Percentiles rank a stretch among this genome's conserved stretches.
Conservation (phyloP, 1,140 invertebrate species). For the Drosophila athabasca region DNA sequence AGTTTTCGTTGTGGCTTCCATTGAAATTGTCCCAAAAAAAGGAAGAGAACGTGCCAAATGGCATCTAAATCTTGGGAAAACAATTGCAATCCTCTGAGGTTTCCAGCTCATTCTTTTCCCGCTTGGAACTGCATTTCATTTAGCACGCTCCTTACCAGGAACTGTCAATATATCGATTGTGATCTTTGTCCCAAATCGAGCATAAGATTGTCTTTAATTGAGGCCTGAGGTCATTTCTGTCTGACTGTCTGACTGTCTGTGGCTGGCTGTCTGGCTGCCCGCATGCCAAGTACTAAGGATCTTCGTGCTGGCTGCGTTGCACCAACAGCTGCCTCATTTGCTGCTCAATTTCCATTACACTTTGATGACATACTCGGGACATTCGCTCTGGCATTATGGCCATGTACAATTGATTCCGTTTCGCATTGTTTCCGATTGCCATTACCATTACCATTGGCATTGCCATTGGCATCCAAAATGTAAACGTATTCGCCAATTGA, state of each 20-base stretch:
- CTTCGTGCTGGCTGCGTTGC: conserved; percentile 9
- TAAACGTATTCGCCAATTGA: conserved; percentile 61
- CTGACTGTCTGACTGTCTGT: neutral
- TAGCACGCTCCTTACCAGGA: conserved; percentile 38
- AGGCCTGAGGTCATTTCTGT: conserved; percentile 25
- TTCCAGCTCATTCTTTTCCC: neutral
- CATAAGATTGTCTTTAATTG: conserved; percentile 54
- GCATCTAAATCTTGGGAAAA: neutral
- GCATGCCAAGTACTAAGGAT: conserved; percentile 37
- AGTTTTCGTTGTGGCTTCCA: conserved; percentile 35
- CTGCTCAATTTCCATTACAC: conserved; percentile 46
- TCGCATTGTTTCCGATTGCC: conserved; percentile 10
- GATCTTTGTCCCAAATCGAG: conserved; percentile 49
- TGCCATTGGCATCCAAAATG: conserved; percentile 43
- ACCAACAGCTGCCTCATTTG: conserved; percentile 63
- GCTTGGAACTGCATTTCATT: conserved; percentile 19
- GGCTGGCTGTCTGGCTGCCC: conserved; percentile 23
- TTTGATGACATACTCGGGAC: conserved; percentile 51
- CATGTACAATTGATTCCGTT: conserved; percentile 66
- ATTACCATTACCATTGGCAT: conserved; percentile 21
- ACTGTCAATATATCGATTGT: conserved; percentile 42
- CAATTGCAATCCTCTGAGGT: neutral
- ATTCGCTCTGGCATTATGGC: conserved; percentile 40
- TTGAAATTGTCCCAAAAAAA: conserved; percentile 16
- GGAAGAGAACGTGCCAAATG: conserved; percentile 52